Evolutionary conservation across 1,140 invertebrate species (phyloP), one percentile per base, ranked within the genome.

Genomic region (Telenomus remus): DNA sequence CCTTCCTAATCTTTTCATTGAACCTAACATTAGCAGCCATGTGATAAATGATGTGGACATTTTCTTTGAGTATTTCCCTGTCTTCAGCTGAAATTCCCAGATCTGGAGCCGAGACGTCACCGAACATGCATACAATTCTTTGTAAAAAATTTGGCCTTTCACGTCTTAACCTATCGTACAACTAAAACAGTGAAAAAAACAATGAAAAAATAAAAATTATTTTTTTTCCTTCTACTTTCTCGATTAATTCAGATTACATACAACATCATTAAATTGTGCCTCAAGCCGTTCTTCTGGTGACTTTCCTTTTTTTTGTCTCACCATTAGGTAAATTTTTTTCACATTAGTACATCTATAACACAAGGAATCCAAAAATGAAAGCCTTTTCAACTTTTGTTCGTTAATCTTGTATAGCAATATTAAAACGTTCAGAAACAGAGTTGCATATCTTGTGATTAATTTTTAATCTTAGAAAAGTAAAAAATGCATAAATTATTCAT

Each of bases 11-110:
- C 91, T 90, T 84, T n/a, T 96, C 96, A 83, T 96, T 93, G 85
- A 97, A 97, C 80, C 93, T 92, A 7, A 97, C 91, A 12, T 95
- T 96, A 0, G 96, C 96, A 1, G 96, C 96, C 4, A 91, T 92
- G 81, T 97, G 95, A 83, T 97, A 95, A n/a, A 97, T 91, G 48
- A 96, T 88, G 16, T 91, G 63, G 0, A 80, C 77, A n/a, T 73
- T 75, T 68, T 90, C 81, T 46, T 81, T 77, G 2, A 95, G 76
- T 4, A 85, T 68, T 48, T 89, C 59, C 5, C 85, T 73, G 80
- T 92, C 88, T 14, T 88, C 78, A 4, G 83, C 65, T 16, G 86
- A 89, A 2, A 95, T 81, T 4, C 92, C 93, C 0, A 94, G 83
- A 35, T 90, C 88, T 4, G 85, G 81, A 33, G 87, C 53, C 13